A percentile compares a stretch with the other conserved stretches of the same genome.
phyloP scores from a whole-genome alignment of 2,113 vertebrate genomes.

The Etheostoma cragini region DNA sequence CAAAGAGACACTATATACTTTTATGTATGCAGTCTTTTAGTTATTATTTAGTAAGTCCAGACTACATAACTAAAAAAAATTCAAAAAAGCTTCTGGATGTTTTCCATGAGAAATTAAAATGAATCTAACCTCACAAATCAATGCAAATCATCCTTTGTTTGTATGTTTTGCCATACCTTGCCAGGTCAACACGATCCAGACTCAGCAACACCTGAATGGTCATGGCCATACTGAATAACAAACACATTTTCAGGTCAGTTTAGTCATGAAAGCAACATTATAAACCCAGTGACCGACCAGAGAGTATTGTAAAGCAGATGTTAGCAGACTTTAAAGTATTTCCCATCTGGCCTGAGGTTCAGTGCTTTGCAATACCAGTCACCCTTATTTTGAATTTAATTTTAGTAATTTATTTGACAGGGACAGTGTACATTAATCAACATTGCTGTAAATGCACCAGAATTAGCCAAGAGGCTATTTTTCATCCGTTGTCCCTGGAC shows the following conservation, averaged over 20 bases:
- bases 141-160: background rate
- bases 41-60: background rate
- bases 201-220: constrained; percentile 92
- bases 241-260: background rate
- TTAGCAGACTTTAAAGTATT: background rate
- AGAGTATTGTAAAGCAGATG: background rate
- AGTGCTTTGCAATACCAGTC: too few species aligned
- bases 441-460: too few species aligned
- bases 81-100: background rate
- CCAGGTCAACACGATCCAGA: constrained; percentile 93
- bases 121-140: background rate
- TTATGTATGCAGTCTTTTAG: background rate
- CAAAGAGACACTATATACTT: background rate
- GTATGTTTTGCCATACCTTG: constrained; percentile 84
- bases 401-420: too few species aligned
- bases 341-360: too few species aligned
- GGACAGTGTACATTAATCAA: too few species aligned
- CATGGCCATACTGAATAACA: constrained; percentile 89
- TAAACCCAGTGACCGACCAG: background rate
- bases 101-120: background rate
- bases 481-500: too few species aligned
- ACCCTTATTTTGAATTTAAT: too few species aligned
- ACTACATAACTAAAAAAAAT: background rate
- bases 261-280: background rate
- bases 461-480: too few species aligned